Percentiles rank a stretch among this genome's conserved stretches.
Evolutionary conservation across 2,113 vertebrate species (phyloP).

Genomic region (Pavo muticus): DNA sequence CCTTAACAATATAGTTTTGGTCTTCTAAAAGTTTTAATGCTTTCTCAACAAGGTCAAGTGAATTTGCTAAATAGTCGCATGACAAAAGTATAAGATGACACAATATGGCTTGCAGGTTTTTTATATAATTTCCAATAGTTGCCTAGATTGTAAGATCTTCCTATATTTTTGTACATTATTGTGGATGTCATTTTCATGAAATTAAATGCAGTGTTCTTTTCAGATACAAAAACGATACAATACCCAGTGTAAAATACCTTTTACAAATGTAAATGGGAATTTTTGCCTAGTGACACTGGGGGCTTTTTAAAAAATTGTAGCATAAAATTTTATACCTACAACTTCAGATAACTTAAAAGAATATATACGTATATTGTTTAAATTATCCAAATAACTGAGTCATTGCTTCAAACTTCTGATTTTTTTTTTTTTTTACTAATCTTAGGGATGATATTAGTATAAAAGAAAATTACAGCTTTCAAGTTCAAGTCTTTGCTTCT

Average conservation of each 20-base stretch:
- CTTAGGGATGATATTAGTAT: neutral
- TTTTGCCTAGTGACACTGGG: neutral
- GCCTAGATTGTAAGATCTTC: neutral
- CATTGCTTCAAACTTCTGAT: neutral
- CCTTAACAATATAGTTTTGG: neutral
- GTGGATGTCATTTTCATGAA: neutral
- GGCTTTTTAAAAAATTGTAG: neutral
- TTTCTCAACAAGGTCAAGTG: neutral
- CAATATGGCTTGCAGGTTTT: neutral
- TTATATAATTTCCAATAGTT: neutral
- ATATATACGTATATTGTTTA: neutral
- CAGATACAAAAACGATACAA: neutral
- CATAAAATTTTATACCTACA: neutral
- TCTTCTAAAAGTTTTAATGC: neutral
- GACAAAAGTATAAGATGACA: neutral
- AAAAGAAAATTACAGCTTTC: constrained; percentile 51
- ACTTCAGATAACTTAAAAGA: neutral
- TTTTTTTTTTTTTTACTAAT: neutral
- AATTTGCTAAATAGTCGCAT: neutral
- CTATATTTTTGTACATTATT: neutral
- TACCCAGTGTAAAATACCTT: neutral
- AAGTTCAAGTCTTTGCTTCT: constrained; percentile 10
- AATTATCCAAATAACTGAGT: neutral
- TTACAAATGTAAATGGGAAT: fast-evolving
- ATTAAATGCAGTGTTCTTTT: constrained; percentile 6